Conservation (phyloP, 2,888 invertebrate species). For the Euphydryas editha region DNA sequence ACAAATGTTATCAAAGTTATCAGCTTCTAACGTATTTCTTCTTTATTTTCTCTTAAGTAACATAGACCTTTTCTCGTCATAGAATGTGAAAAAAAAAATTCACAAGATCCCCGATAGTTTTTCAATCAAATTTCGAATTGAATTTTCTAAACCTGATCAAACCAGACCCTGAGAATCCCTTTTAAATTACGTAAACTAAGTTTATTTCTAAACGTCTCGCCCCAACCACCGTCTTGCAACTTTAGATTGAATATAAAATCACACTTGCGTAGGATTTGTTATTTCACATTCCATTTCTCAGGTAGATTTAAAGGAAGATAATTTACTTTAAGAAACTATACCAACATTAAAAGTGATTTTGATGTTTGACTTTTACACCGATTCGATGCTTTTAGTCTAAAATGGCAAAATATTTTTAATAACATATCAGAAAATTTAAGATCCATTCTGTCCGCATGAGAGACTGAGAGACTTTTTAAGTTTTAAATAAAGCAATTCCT, state of each 20-base stretch:
- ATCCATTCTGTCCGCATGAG: too few species aligned
- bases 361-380: neutral
- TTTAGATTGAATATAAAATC: constrained; percentile 2
- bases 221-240: neutral
- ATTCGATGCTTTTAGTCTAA: too few species aligned
- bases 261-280: neutral
- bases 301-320: neutral
- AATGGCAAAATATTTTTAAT: too few species aligned
- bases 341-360: neutral
- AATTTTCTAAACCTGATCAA: neutral
- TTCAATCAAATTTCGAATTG: constrained; percentile 3
- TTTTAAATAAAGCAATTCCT: too few species aligned
- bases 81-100: neutral
- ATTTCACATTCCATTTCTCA: neutral
- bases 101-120: neutral
- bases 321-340: neutral
- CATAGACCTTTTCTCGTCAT: neutral
- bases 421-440: too few species aligned
- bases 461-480: too few species aligned
- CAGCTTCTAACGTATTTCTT: neutral
- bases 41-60: neutral
- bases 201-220: neutral
- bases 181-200: neutral
- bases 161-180: neutral
- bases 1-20: too few species aligned